Conservation (phyloP, 1,140 invertebrate species). For the Euschistus heros region DNA sequence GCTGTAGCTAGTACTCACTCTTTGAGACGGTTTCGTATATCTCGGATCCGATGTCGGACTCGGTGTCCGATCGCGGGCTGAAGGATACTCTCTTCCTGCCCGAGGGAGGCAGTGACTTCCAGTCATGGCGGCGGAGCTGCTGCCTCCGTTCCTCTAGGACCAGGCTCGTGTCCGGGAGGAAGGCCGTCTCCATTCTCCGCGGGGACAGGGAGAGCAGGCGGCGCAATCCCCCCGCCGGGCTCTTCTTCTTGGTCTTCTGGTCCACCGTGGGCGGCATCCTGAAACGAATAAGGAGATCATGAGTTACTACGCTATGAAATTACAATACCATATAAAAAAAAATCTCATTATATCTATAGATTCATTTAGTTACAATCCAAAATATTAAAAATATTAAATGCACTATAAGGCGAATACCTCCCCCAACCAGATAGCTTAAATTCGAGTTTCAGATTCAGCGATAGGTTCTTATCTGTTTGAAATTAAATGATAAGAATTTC, state of each 20-base stretch:
- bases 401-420: too few relatives aligned
- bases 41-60: background rate
- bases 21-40: constrained; percentile 14
- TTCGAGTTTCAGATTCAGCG: too few relatives aligned
- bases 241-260: background rate
- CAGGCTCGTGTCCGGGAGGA: constrained; percentile 18
- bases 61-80: background rate
- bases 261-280: constrained; percentile 8
- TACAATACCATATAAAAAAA: too few relatives aligned
- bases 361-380: too few relatives aligned
- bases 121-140: constrained; percentile 4
- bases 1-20: constrained; percentile 2
- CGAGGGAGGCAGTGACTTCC: background rate
- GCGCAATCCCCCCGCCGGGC: background rate
- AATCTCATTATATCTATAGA: too few relatives aligned
- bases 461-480: too few relatives aligned
- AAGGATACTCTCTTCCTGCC: constrained; percentile 6
- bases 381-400: too few relatives aligned
- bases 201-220: background rate
- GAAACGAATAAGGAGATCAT: background rate
- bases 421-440: too few relatives aligned
- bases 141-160: constrained; percentile 15
- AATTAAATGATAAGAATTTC: too few relatives aligned
- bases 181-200: background rate
- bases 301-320: too few relatives aligned